Base-by-base conservation (phyloP, 2,888 invertebrate genomes). In the Lasioglossum zephyrum region DNA sequence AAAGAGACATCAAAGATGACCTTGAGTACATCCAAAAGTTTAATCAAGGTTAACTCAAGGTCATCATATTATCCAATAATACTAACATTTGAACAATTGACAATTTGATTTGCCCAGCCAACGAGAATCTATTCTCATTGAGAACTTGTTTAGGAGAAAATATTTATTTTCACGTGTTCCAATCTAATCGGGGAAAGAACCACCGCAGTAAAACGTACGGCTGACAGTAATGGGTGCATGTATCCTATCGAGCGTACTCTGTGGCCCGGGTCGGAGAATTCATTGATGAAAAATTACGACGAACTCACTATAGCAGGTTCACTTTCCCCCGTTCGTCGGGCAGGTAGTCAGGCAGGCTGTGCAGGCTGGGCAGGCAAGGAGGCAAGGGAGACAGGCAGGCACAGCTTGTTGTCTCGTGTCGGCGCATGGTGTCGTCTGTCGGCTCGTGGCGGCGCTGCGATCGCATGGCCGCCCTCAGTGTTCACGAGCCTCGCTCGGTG, bases 391-490 rank as follows among this genome's bases (percentile, higher is more conserved):
- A 36, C 36, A 63, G 79, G 41, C 78, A 66, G 66, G 66, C 66
- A 39, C 69, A 11, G 69, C 39, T 36, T 69, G 87, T 72, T 81
- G 90, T 91, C 91, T 89, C 91, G 91, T 86, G 92, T 39, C 36
- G 36, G 69, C 82, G 84, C 44, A 84, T 70, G 86, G 81, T 82
- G 60, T 26, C 73, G 11, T 82, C 76, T 53, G 81, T 83, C 82
- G 88, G 81, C 94, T 90, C 88, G 26, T 77, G 82, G 92, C 83
- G 93, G 91, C 94, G 93, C 91, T 82, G 57, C 74, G 79, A 86
- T 92, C 93, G 94, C 93, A 93, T 94, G 94, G 94, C 94, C 92
- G 94, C 94, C 91, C 88, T 93, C 94, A 94, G 93, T 94, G 93
- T 91, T 94, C 93, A 90, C 93, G 93, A 93, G 94, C 92, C 93